Conservation (phyloP, 2,888 invertebrate genomes). For the Hydrotaea cyrtoneurina region DNA sequence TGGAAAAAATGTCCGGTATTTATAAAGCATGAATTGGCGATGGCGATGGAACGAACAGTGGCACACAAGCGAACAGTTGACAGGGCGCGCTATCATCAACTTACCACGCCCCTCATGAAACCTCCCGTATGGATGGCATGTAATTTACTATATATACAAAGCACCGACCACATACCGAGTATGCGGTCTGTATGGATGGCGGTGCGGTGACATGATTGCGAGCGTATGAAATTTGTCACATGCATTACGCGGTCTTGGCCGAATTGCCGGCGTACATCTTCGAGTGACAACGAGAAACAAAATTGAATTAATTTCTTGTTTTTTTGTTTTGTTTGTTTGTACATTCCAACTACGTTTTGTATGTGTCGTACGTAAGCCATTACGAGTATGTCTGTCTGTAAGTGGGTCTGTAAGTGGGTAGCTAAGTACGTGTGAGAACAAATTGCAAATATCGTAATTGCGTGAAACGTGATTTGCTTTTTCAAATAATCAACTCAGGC, state of each 20-base stretch:
- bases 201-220: neutral
- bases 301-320: too few species aligned
- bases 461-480: conserved; percentile 21
- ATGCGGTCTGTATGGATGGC: too few species aligned
- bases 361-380: neutral
- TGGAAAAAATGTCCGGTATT: neutral
- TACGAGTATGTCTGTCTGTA: neutral
- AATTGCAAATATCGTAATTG: neutral
- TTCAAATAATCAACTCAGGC: conserved; percentile 2
- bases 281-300: too few species aligned
- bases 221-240: conserved; percentile 7
- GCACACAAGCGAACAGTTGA: neutral
- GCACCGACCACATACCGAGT: neutral
- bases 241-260: neutral
- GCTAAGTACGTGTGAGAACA: conserved; percentile 18
- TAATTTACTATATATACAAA: conserved; percentile 1
- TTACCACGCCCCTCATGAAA: neutral
- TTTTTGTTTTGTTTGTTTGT: too few species aligned
- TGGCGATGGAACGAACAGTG: conserved; percentile 6
- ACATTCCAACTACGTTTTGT: conserved; percentile 20
- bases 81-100: neutral
- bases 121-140: too few species aligned
- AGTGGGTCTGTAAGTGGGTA: too few species aligned
- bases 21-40: neutral
- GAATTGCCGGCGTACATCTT: too few species aligned